phyloP scores from a whole-genome alignment of 2,888 invertebrate genomes.

The Elgonia sp. region DNA sequence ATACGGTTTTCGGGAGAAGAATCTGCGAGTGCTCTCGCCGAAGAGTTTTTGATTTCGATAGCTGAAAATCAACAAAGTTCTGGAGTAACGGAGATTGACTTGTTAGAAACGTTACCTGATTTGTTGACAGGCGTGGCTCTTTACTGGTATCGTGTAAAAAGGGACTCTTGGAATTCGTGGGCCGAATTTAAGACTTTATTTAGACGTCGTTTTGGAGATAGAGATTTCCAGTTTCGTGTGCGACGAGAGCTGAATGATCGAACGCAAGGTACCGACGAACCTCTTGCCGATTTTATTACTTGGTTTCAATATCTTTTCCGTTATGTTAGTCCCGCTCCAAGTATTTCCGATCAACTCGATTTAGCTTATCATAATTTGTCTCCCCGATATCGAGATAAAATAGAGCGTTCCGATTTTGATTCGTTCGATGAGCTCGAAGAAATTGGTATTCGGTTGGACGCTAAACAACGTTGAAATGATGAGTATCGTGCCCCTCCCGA shows the following conservation, averaged over 20 bases:
- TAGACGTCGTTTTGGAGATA: conserved; percentile 5
- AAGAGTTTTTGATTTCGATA: neutral
- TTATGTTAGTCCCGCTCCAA: neutral
- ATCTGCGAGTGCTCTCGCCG: too few species aligned
- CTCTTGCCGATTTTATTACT: conserved; percentile 12
- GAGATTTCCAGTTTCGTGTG: conserved; percentile 16
- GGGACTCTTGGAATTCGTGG: neutral
- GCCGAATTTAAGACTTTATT: conserved; percentile 6
- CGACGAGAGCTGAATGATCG: neutral
- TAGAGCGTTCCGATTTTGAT: neutral
- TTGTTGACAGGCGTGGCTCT: neutral
- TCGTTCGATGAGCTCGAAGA: conserved; percentile 9
- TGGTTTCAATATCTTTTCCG: neutral
- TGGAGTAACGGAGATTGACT: too few species aligned
- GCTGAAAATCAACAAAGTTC: neutral
- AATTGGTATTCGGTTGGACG: neutral
- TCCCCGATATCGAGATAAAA: neutral
- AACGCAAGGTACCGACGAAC: conserved; percentile 16
- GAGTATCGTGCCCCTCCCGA: neutral
- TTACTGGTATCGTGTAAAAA: conserved; percentile 22
- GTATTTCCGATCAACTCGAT: neutral
- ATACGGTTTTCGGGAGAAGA: too few species aligned
- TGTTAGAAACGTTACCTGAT: too few species aligned
- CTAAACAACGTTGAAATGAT: neutral
- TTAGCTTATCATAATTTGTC: conserved; percentile 12